Base-by-base conservation (phyloP, 2,888 invertebrate species). In the Clistopyga incitator region DNA sequence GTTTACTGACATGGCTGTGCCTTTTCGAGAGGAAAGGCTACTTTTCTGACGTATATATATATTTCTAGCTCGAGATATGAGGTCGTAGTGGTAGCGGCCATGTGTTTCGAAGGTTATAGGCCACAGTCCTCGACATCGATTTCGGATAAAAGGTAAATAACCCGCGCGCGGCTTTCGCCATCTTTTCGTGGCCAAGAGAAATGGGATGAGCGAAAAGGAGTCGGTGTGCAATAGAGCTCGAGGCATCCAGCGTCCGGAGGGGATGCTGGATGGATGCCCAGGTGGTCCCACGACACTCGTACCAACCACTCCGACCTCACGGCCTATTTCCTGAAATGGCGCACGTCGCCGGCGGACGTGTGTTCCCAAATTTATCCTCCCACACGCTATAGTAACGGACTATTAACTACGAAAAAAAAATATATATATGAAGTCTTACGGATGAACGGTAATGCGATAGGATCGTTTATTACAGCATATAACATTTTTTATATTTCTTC, bases 131-230 rank as follows among this genome's bases (percentile, higher is more conserved):
- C 77, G 34, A 84, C 86, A 89, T 90, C 88, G 90, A 90, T 90
- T 90, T 88, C 85, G 87, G 88, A 87, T 90, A 88, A 89, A 88
- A 89, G 71, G 88, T 90, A 90, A 90, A 90, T 89, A 89, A 88
- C 86, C 86, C 79, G 65, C 25, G 65, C 25, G 52, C 75, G 75
- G 47, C 59, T 59, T 76, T 79, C 82, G 71, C 50, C 71, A 67
- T 71, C 29, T 76, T 76, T 59, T 79, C 56, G 56, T 38, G 56
- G 29, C 11, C 56, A 78, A 54, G 68, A 71, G 54, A 79, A 79
- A 70, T 59, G 25, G 45, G 29, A 78, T 45, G 15, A 34, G 23
- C 13, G 61, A 65, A 70, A 56, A 23, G 42, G 52, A 54, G 70
- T 65, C 64, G 29, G 65, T 11, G 64, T 76, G 74, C 75, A 64